Conservation (phyloP, 2,888 invertebrate genomes). For the Dasypogon diadema region DNA sequence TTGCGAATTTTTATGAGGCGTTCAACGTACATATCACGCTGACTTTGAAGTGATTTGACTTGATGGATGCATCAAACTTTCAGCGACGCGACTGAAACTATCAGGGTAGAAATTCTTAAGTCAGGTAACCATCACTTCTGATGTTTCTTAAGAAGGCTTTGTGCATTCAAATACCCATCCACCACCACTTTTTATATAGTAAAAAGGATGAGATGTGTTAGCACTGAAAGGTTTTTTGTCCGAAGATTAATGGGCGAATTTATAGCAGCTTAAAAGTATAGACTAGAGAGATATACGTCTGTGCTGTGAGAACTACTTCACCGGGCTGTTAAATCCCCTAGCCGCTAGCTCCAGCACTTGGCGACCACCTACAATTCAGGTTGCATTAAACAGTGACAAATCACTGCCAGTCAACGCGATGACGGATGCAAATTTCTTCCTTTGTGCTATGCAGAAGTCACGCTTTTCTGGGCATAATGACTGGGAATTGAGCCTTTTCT, state of each 20-base stretch:
- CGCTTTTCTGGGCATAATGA: conserved; percentile 31
- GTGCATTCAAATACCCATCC: too few species aligned
- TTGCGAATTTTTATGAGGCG: conserved; percentile 35
- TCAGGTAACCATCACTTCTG: conserved; percentile 43
- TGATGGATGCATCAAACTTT: conserved; percentile 46
- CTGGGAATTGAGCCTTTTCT: conserved; percentile 46
- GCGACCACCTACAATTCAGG: conserved; percentile 35
- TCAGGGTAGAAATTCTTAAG: conserved; percentile 43
- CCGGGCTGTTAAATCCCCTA: not conserved
- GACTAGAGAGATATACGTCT: too few species aligned
- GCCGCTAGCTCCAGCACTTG: not conserved
- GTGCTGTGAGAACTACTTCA: conserved; percentile 20
- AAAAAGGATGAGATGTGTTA: not conserved
- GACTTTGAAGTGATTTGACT: conserved; percentile 47
- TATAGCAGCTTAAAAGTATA: conserved; percentile 17
- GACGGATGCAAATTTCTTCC: conserved; percentile 55
- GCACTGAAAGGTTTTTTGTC: too few species aligned
- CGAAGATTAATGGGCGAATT: not conserved
- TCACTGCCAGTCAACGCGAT: conserved; percentile 52
- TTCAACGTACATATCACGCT: not conserved
- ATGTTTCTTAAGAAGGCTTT: conserved; percentile 27
- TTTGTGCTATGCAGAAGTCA: conserved; percentile 40
- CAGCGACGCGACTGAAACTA: conserved; percentile 24
- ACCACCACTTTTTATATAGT: too few species aligned
- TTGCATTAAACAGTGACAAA: conserved; percentile 51